Conservation (phyloP, 23 tunicate genomes). For the Ascidia mentula region DNA sequence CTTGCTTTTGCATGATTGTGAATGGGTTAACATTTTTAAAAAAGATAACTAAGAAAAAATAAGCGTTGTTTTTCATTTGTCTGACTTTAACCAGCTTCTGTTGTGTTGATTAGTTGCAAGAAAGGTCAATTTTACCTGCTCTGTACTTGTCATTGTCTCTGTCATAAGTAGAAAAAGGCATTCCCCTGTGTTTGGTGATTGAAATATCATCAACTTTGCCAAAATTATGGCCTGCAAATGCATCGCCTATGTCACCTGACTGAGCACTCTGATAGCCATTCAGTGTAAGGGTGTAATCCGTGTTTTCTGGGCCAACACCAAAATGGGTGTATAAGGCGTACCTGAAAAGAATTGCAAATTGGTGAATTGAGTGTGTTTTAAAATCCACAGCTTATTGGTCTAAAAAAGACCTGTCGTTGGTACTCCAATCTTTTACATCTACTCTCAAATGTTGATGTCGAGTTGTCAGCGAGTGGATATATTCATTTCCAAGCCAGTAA, state of each 20-base stretch:
- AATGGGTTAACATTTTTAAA: no score
- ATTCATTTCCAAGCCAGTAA: conserved; percentile 60
- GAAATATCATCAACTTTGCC: conserved; percentile 31
- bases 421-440: conserved; percentile 45
- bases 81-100: no score
- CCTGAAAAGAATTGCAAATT: conserved; percentile 8
- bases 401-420: conserved; percentile 19
- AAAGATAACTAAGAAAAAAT: no score
- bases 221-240: conserved; percentile 45
- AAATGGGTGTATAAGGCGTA: conserved; percentile 47
- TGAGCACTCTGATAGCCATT: conserved; percentile 31
- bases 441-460: conserved; percentile 42
- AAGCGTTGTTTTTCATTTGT: no score
- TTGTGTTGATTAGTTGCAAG: no score
- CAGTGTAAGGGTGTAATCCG: conserved; percentile 33
- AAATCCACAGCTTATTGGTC: background rate
- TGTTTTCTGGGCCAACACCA: conserved; percentile 30
- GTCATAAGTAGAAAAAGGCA: conserved; percentile 52
- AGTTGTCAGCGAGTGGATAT: conserved; percentile 40
- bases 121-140: background rate
- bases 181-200: conserved; percentile 46
- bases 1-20: no score
- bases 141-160: conserved; percentile 43
- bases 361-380: background rate
- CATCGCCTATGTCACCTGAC: conserved; percentile 47